Conservation (phyloP, 2,888 invertebrate species). For the Nemapogon koenigi region DNA sequence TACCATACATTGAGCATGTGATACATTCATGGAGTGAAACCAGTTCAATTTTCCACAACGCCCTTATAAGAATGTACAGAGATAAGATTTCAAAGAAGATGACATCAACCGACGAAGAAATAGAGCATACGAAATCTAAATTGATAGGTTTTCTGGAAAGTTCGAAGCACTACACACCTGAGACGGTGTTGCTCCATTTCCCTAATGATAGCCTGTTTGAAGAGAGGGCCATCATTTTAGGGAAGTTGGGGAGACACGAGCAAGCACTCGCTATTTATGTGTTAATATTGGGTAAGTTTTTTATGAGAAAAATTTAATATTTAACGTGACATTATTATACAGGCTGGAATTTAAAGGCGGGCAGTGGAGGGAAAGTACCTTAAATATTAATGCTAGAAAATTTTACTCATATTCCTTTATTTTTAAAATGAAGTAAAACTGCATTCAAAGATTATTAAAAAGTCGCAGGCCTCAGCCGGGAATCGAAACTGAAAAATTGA, state of each 20-base stretch:
- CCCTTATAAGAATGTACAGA: constrained; percentile 86
- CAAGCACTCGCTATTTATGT: constrained; percentile 93
- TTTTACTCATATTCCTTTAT: no score
- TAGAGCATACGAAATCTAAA: constrained; percentile 51
- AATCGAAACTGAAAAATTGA: no score
- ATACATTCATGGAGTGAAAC: constrained; percentile 89
- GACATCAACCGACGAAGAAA: constrained; percentile 38
- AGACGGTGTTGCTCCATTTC: constrained; percentile 85
- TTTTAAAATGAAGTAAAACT: no score
- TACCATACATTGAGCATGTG: constrained; percentile 94
- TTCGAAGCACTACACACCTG: constrained; percentile 84
- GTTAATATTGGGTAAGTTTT: constrained; percentile 74
- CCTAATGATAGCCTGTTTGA: constrained; percentile 86
- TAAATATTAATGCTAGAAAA: no score
- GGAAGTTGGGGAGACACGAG: constrained; percentile 89
- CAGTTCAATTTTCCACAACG: constrained; percentile 87
- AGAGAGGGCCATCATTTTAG: constrained; percentile 93
- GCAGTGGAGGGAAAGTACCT: no score
- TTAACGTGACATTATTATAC: no score
- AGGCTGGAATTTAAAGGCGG: no score
- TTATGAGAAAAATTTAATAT: no score
- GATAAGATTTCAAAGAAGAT: constrained; percentile 68
- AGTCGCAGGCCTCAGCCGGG: no score
- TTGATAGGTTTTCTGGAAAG: constrained; percentile 81
- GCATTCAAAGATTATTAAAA: no score